Evolutionary conservation across 2,888 invertebrate genomes (phyloP).

Genomic region (Chloromyia formosa): DNA sequence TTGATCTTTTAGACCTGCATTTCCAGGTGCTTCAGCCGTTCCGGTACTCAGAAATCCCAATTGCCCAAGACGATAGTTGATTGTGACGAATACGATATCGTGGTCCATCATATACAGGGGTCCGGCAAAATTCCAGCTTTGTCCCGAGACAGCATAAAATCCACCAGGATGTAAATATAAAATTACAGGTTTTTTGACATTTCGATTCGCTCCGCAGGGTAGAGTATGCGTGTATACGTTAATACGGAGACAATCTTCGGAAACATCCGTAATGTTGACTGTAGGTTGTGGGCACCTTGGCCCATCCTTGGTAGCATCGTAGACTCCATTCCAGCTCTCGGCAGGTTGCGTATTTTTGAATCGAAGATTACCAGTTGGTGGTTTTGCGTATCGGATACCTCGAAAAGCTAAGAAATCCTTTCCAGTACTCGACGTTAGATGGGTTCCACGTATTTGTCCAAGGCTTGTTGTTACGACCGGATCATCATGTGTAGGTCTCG

Average conservation of each 20-base stretch:
- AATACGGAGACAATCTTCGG: slow-evolving; percentile 69
- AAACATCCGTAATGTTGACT: slow-evolving; percentile 55
- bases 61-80: slow-evolving; percentile 69
- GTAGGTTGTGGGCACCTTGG: slow-evolving; percentile 67
- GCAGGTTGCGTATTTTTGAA: slow-evolving; percentile 64
- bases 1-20: slow-evolving; percentile 77
- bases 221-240: slow-evolving; percentile 66
- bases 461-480: slow-evolving; percentile 46
- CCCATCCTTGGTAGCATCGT: slow-evolving; percentile 68
- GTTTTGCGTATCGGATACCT: slow-evolving; percentile 59
- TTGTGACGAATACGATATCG: slow-evolving; percentile 68
- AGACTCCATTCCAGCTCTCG: slow-evolving; percentile 63
- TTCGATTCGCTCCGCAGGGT: slow-evolving; percentile 52
- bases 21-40: slow-evolving; percentile 72
- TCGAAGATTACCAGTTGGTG: slow-evolving; percentile 58
- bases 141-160: slow-evolving; percentile 69
- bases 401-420: slow-evolving; percentile 57
- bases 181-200: slow-evolving; percentile 66
- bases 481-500: background rate
- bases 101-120: slow-evolving; percentile 71
- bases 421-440: slow-evolving; percentile 55
- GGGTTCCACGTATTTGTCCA: slow-evolving; percentile 56
- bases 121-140: slow-evolving; percentile 64
- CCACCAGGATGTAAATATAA: slow-evolving; percentile 75
- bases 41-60: slow-evolving; percentile 72